Percentiles rank a stretch among this genome's conserved stretches.
phyloP scores from a whole-genome alignment of 2,797 vertebrate genomes.

The Helostoma temminkii region DNA sequence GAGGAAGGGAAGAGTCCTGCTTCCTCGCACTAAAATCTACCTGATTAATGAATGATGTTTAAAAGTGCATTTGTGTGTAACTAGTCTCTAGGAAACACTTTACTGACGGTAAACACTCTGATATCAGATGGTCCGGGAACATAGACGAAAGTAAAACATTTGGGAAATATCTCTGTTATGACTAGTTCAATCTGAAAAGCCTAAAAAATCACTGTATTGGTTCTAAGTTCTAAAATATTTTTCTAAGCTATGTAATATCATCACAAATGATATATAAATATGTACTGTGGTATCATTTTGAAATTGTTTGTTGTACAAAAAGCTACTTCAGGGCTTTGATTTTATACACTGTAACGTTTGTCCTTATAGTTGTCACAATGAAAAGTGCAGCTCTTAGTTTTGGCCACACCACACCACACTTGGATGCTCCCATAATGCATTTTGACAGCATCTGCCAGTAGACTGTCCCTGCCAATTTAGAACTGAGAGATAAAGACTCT shows the following conservation, averaged over 20 bases:
- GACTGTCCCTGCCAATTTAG: neutral
- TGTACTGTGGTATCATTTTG: no score
- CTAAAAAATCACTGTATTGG: neutral
- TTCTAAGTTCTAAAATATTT: neutral
- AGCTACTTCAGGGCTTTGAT: no score
- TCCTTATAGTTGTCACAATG: no score
- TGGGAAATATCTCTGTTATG: no score
- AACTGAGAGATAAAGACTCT: neutral
- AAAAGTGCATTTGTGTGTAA: neutral
- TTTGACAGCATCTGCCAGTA: neutral
- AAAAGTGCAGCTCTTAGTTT: no score
- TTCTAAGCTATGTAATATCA: neutral
- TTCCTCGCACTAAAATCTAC: constrained; percentile 5
- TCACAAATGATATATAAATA: no score
- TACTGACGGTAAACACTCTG: neutral
- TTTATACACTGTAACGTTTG: no score
- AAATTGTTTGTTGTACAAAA: no score
- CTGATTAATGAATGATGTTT: neutral
- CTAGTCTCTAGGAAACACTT: neutral
- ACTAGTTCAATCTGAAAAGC: no score
- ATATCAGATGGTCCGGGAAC: no score
- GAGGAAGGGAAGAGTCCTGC: neutral
- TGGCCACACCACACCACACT: neutral
- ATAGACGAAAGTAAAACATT: no score
- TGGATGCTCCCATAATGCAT: constrained; percentile 5